These are phyloP conservation scores for Dicyrtomina minuta DNA, from an alignment of 2,888 invertebrate genomes.

Conservation along the genomic window DNA sequence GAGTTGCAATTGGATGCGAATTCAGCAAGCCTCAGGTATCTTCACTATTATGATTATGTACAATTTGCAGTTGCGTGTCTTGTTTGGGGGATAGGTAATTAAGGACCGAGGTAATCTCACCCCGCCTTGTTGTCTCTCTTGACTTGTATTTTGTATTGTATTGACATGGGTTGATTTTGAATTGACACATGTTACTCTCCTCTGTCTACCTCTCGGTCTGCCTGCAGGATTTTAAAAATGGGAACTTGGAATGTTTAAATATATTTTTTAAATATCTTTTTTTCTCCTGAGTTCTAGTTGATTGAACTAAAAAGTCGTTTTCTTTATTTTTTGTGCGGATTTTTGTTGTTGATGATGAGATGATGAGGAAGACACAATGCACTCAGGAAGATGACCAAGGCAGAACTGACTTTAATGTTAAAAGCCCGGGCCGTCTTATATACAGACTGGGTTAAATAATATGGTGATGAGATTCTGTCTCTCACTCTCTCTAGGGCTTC, in stretches of 20 bases:
- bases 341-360: neutral
- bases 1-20: too few species aligned
- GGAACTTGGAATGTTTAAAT: neutral
- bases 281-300: too few species aligned
- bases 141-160: neutral
- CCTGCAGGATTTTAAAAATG: neutral
- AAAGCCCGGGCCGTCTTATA: constrained; percentile 28
- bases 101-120: neutral
- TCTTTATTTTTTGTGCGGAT: neutral
- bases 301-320: too few species aligned
- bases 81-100: too few species aligned
- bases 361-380: constrained; percentile 14
- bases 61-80: too few species aligned
- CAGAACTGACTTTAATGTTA: constrained; percentile 28
- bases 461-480: constrained; percentile 36
- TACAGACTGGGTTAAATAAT: constrained; percentile 34
- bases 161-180: neutral
- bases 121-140: neutral
- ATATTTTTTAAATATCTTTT: neutral
- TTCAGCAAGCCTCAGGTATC: too few species aligned
- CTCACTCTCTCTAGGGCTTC: constrained; percentile 23
- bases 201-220: neutral
- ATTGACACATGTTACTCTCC: too few species aligned
- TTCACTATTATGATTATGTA: too few species aligned
- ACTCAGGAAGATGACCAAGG: constrained; percentile 26